phyloP scores from a whole-genome alignment of 2,888 invertebrate species.

The Euspilapteryx auroguttella region DNA sequence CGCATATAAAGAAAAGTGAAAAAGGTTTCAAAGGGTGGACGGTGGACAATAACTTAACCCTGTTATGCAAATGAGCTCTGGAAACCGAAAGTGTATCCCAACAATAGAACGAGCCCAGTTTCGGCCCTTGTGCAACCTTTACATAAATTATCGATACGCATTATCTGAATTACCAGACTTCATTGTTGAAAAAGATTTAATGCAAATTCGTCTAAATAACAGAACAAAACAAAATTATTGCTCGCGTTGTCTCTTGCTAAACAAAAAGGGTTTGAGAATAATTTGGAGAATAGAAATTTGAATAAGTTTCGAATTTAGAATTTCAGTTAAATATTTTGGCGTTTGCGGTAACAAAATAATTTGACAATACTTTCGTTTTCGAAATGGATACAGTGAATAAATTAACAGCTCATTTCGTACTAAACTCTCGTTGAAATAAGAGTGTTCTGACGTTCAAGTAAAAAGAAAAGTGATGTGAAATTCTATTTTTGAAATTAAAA shows the following conservation, averaged over 20 bases:
- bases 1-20: conserved; percentile 56
- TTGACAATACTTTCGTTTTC: conserved; percentile 39
- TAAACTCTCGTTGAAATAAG: conserved; percentile 16
- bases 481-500: too few species aligned
- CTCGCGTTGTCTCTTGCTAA: conserved; percentile 10
- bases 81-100: conserved; percentile 48
- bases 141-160: conserved; percentile 53
- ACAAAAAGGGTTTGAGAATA: conserved; percentile 14
- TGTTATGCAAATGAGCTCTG: conserved; percentile 53
- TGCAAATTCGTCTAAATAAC: conserved; percentile 15
- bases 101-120: conserved; percentile 25
- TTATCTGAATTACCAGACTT: conserved; percentile 39
- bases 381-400: conserved; percentile 5
- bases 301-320: conserved; percentile 30
- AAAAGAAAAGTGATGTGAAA: too few species aligned
- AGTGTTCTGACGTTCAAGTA: too few species aligned
- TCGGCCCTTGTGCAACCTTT: conserved; percentile 34
- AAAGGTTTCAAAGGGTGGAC: conserved; percentile 45
- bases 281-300: too few species aligned
- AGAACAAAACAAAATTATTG: conserved; percentile 28
- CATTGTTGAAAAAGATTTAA: conserved; percentile 22
- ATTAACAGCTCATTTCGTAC: too few species aligned
- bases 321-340: conserved; percentile 41
- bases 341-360: conserved; percentile 47
- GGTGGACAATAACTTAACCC: conserved; percentile 23